Conservation (phyloP, 2,888 invertebrate species). For the Andrena marginata region DNA sequence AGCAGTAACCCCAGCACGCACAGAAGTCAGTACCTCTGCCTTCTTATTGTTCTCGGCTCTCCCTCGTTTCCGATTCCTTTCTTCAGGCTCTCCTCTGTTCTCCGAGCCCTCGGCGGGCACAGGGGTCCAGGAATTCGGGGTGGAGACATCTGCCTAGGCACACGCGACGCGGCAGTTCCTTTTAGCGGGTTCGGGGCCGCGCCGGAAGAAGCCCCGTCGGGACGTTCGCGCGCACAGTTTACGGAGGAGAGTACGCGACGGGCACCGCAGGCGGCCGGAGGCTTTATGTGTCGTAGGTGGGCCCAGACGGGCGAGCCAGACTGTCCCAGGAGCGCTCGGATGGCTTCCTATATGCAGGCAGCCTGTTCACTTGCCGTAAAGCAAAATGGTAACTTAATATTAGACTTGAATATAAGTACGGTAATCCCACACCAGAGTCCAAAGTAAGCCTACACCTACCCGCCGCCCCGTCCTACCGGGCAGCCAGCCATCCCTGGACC, state of each 20-base stretch:
- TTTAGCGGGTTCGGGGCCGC: background rate
- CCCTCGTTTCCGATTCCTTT: slow-evolving; percentile 7
- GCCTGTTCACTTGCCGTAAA: slow-evolving; percentile 85
- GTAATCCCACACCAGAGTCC: slow-evolving; percentile 84
- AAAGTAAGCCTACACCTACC: slow-evolving; percentile 84
- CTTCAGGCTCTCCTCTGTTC: background rate
- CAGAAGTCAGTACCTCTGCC: slow-evolving; percentile 84
- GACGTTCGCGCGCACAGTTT: background rate
- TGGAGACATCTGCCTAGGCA: background rate
- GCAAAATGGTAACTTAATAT: slow-evolving; percentile 85
- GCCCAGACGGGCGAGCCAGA: slow-evolving; percentile 80
- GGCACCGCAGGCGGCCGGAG: slow-evolving; percentile 33
- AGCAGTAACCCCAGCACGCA: slow-evolving; percentile 83
- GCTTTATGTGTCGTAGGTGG: slow-evolving; percentile 76
- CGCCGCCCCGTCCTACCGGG: slow-evolving; percentile 49
- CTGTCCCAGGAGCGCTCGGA: slow-evolving; percentile 83
- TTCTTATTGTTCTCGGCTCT: slow-evolving; percentile 70
- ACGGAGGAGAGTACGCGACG: slow-evolving; percentile 18
- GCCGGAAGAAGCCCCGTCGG: background rate
- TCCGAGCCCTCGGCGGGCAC: too few species aligned
- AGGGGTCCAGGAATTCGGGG: background rate
- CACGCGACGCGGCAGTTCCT: slow-evolving; percentile 3
- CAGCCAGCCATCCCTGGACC: slow-evolving; percentile 66
- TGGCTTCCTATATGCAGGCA: slow-evolving; percentile 85
- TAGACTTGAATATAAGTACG: slow-evolving; percentile 84